Evolutionary conservation across 1,140 invertebrate genomes (phyloP).

Genomic region (Rhopalosiphum padi): DNA sequence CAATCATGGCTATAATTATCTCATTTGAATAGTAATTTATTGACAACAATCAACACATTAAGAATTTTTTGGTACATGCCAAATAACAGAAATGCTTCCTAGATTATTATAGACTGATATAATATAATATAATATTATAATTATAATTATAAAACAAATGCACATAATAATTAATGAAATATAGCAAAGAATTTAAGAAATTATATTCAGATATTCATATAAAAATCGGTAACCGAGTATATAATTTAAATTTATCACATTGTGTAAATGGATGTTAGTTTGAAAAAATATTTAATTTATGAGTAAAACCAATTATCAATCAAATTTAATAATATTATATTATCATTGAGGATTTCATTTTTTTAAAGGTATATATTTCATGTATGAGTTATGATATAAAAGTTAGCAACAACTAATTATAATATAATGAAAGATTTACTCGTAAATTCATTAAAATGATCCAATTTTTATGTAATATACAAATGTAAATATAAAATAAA

Average conservation of each 20-base stretch:
- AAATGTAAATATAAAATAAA: no score
- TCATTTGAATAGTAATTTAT: neutral
- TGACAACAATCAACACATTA: neutral
- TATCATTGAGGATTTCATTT: neutral
- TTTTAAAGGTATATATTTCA: neutral
- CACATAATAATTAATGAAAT: neutral
- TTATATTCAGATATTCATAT: neutral
- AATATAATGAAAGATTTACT: no score
- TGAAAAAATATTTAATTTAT: neutral
- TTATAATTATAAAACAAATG: neutral
- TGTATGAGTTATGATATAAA: neutral
- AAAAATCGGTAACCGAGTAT: neutral
- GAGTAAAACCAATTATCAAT: neutral
- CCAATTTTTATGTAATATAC: no score
- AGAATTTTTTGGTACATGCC: neutral
- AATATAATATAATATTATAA: neutral
- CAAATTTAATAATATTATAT: neutral
- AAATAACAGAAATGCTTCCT: slow-evolving; percentile 22
- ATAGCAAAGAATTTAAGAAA: neutral
- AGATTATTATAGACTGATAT: neutral
- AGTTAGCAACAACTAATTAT: neutral
- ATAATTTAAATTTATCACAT: neutral
- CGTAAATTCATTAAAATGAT: no score
- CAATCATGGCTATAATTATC: neutral
- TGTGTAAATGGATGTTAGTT: no score